Conservation (phyloP, 2,888 invertebrate genomes). For the Cosmopolites sordidus region DNA sequence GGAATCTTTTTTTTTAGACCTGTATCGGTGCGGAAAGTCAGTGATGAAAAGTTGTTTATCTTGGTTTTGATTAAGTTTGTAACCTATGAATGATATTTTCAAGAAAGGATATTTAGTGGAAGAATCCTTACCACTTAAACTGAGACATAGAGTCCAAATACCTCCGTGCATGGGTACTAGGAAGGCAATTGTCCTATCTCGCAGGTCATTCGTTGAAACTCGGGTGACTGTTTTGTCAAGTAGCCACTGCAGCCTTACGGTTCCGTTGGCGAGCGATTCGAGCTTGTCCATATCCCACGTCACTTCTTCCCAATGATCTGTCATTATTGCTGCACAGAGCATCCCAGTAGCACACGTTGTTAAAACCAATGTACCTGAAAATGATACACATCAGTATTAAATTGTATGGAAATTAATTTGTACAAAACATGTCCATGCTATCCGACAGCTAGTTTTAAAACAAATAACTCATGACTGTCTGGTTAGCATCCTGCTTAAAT, state of each 20-base stretch:
- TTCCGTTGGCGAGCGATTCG: constrained; percentile 55
- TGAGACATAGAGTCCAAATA: constrained; percentile 84
- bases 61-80: too few relatives aligned
- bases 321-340: constrained; percentile 82
- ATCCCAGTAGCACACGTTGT: constrained; percentile 75
- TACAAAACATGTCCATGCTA: too few relatives aligned
- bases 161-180: constrained; percentile 87
- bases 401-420: too few relatives aligned
- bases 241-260: constrained; percentile 62
- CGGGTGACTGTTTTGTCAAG: constrained; percentile 72
- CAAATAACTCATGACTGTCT: too few relatives aligned
- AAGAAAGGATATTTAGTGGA: too few relatives aligned
- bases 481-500: too few relatives aligned
- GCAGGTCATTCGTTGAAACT: constrained; percentile 45
- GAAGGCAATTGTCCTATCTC: constrained; percentile 53
- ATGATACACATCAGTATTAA: too few relatives aligned
- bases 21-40: too few relatives aligned
- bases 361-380: constrained; percentile 55
- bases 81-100: too few relatives aligned
- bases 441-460: too few relatives aligned
- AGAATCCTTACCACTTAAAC: constrained; percentile 76
- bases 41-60: too few relatives aligned
- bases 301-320: constrained; percentile 87
- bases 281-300: constrained; percentile 68
- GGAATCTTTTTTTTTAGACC: too few relatives aligned